Conservation (phyloP, 2,797 vertebrate species). For the Pterois miles region DNA sequence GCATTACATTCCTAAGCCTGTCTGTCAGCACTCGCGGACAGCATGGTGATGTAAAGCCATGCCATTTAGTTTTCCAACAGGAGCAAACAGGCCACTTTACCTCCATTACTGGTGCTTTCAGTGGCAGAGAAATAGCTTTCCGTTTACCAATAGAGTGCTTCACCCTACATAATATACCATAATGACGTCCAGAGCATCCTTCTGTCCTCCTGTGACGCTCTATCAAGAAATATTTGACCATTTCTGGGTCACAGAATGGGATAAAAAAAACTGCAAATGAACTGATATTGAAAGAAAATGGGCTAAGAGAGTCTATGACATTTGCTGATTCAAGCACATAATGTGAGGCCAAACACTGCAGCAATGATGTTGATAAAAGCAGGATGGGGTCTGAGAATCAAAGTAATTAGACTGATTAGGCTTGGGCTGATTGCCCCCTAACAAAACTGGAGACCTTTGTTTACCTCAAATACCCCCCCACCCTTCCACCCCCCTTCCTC, state of each 20-base stretch:
- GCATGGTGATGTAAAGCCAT: constrained; percentile 57
- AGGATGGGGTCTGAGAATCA: constrained; percentile 9
- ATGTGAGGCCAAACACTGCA: neutral
- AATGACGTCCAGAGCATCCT: constrained; percentile 59
- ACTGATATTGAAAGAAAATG: constrained; percentile 2
- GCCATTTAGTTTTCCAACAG: constrained; percentile 77
- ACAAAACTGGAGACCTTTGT: constrained; percentile 29
- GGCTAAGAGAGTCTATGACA: constrained; percentile 3
- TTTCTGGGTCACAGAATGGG: constrained; percentile 18
- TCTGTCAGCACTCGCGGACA: constrained; percentile 74
- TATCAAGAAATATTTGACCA: constrained; percentile 47
- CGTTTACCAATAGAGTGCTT: constrained; percentile 64
- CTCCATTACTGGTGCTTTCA: constrained; percentile 76
- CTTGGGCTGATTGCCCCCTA: constrained; percentile 3
- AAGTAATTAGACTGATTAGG: constrained; percentile 22
- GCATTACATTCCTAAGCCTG: constrained; percentile 71
- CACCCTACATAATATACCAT: constrained; percentile 66
- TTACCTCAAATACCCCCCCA: constrained; percentile 18
- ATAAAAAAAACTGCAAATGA: constrained; percentile 2
- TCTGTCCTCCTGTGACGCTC: constrained; percentile 23
- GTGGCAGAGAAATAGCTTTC: constrained; percentile 65
- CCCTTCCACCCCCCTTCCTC: neutral
- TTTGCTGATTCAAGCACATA: constrained; percentile 20
- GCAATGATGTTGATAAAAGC: constrained; percentile 22
- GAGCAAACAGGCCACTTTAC: constrained; percentile 77